phyloP scores from a whole-genome alignment of 2,888 invertebrate species.

The Drosophila parthenogenetica region DNA sequence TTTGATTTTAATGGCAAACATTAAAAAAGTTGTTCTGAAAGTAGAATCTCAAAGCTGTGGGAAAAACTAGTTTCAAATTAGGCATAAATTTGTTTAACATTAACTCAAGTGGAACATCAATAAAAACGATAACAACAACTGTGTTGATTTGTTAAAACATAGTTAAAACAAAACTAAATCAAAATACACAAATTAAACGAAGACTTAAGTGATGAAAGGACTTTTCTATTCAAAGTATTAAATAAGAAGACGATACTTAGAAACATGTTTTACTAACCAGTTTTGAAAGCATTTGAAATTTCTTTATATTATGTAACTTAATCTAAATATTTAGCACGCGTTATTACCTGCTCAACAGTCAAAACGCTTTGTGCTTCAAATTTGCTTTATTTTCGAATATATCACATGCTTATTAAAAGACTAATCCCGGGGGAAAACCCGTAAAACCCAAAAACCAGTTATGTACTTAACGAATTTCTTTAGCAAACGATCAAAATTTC shows the following conservation, averaged over 20 bases:
- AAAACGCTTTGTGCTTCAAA: not conserved
- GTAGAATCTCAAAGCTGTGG: conserved; percentile 30
- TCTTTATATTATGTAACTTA: not conserved
- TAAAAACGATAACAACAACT: conserved; percentile 16
- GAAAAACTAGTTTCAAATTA: conserved; percentile 42
- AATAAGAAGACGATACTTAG: no score
- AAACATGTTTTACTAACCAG: not conserved
- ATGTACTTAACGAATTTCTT: not conserved
- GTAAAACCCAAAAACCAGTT: conserved; percentile 6
- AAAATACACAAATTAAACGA: not conserved
- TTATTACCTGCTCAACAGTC: not conserved
- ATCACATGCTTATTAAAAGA: not conserved
- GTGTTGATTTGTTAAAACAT: not conserved
- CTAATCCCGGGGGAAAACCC: conserved; percentile 2
- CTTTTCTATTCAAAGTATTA: no score
- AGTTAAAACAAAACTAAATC: not conserved
- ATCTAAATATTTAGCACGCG: not conserved
- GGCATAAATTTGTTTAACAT: conserved; percentile 46
- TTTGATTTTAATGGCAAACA: conserved; percentile 18
- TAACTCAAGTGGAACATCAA: conserved; percentile 33
- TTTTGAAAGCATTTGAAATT: not conserved
- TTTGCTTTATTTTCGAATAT: not conserved
- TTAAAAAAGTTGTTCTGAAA: conserved; percentile 58
- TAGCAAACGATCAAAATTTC: not conserved
- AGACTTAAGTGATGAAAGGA: not conserved